Evolutionary conservation across 1,140 invertebrate genomes (phyloP).

Genomic region (Steinernema feltiae): DNA sequence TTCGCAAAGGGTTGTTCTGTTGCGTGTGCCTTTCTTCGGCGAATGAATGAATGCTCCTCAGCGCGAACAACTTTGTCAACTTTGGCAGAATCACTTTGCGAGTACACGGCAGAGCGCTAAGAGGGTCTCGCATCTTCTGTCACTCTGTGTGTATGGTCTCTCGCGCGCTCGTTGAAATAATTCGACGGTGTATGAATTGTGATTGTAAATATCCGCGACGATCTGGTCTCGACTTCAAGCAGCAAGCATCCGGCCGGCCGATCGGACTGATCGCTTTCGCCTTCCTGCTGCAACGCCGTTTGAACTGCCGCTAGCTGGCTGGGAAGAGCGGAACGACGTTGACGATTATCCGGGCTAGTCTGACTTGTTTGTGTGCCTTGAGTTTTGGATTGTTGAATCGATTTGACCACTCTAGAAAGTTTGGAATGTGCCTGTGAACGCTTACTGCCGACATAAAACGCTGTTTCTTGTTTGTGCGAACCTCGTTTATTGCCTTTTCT

Average conservation of each 20-base stretch:
- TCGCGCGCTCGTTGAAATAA: neutral
- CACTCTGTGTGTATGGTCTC: neutral
- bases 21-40: too few relatives aligned
- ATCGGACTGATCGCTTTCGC: neutral
- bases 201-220: conserved; percentile 8
- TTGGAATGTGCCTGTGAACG: neutral
- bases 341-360: neutral
- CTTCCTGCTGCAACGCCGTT: neutral
- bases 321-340: neutral
- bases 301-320: neutral
- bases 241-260: conserved; percentile 3
- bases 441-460: too few relatives aligned
- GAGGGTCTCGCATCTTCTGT: neutral
- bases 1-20: too few relatives aligned
- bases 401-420: neutral
- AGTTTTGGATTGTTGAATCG: too few relatives aligned
- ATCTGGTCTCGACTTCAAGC: neutral
- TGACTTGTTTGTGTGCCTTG: too few relatives aligned
- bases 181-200: conserved; percentile 15
- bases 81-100: too few relatives aligned
- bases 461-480: too few relatives aligned
- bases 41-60: too few relatives aligned
- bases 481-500: too few relatives aligned
- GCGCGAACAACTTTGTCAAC: too few relatives aligned
- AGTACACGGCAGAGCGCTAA: too few relatives aligned